phyloP scores from a whole-genome alignment of 2,797 vertebrate genomes.

The Phoxinus dragarum region DNA sequence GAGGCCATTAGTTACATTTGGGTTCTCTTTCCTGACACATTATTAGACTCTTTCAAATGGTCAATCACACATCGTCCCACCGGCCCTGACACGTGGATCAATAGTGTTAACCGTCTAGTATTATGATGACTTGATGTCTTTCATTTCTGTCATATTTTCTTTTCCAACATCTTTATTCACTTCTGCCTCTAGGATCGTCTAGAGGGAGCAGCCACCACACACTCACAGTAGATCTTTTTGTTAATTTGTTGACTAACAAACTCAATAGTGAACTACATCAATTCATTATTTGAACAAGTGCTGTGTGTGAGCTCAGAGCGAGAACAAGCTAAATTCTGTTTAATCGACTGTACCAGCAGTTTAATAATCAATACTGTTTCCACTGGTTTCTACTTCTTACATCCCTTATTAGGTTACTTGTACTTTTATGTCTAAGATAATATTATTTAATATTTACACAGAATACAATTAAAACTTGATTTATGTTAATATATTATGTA shows the following conservation, averaged over 20 bases:
- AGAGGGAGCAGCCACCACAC: background rate
- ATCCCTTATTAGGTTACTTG: background rate
- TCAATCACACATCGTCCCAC: slow-evolving; percentile 16
- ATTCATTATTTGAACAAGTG: slow-evolving; percentile 10
- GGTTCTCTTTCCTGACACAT: slow-evolving; percentile 18
- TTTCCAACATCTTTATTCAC: slow-evolving; percentile 2
- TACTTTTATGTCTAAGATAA: background rate
- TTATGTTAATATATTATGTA: background rate
- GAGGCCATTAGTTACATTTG: slow-evolving; percentile 18
- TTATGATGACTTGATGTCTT: slow-evolving; percentile 12
- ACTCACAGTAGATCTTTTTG: background rate
- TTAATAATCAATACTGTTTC: slow-evolving; percentile 3
- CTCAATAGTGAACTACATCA: slow-evolving; percentile 16
- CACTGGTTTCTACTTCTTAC: background rate
- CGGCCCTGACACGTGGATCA: background rate
- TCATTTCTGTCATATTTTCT: slow-evolving; percentile 40
- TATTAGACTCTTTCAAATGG: slow-evolving; percentile 32
- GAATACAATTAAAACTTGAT: background rate
- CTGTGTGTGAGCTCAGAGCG: background rate
- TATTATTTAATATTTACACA: background rate
- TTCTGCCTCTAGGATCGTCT: background rate
- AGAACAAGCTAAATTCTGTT: background rate
- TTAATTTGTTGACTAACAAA: slow-evolving; percentile 16
- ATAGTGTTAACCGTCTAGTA: slow-evolving; percentile 22
- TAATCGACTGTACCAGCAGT: background rate